Evolutionary conservation across 2,113 vertebrate genomes (phyloP).

Genomic region (Calypte anna): DNA sequence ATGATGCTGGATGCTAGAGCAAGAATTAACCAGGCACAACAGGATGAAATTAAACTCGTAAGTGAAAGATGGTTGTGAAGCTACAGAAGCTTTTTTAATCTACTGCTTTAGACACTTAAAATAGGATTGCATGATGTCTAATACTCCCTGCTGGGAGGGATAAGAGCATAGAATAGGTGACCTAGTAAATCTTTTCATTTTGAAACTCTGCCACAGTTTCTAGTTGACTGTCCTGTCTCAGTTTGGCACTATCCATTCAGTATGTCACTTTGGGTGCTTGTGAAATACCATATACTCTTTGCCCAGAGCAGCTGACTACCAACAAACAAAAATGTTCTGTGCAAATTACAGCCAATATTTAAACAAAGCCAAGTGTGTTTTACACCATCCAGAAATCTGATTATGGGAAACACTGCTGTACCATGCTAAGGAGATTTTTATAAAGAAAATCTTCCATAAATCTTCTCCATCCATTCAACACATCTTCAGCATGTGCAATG

Average conservation of each 20-base stretch:
- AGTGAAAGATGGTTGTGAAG: background rate
- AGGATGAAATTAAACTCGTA: slow-evolving; percentile 9
- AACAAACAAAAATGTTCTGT: background rate
- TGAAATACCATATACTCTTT: background rate
- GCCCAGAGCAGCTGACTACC: background rate
- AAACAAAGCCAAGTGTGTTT: background rate
- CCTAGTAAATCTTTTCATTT: background rate
- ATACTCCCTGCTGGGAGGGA: background rate
- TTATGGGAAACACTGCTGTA: background rate
- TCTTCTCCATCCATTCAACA: background rate
- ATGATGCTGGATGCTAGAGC: background rate
- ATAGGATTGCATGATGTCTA: background rate
- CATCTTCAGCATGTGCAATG: background rate
- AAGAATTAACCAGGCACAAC: background rate
- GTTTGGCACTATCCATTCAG: background rate
- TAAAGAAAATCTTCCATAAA: background rate
- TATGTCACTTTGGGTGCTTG: background rate
- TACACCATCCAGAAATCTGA: background rate
- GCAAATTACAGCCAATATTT: background rate
- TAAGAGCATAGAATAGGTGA: background rate
- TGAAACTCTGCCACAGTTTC: background rate
- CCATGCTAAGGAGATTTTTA: background rate
- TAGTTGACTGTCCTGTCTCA: background rate
- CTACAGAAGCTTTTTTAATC: background rate
- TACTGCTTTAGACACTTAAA: background rate